phyloP scores from a whole-genome alignment of 2,113 vertebrate species.

The Pelmatolapia mariae region DNA sequence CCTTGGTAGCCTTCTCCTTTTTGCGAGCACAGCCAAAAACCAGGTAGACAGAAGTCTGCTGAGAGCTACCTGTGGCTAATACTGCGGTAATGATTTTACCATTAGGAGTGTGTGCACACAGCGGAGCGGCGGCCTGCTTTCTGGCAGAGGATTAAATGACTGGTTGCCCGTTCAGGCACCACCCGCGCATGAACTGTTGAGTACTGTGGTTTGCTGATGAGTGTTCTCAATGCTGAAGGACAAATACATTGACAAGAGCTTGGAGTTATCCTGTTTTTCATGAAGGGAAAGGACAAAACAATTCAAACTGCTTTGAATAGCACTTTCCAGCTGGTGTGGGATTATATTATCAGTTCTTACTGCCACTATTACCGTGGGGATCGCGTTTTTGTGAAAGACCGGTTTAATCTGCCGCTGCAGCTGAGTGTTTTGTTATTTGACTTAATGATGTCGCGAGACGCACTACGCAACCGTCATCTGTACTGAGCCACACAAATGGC shows the following conservation, averaged over 20 bases:
- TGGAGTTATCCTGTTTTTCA: neutral
- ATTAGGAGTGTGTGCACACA: neutral
- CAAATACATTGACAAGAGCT: neutral
- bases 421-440: neutral
- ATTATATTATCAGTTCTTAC: neutral
- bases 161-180: neutral
- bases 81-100: neutral
- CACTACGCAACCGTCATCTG: fast-evolving
- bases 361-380: neutral
- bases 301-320: neutral
- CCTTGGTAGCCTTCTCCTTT: neutral
- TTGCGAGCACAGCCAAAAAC: neutral
- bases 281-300: neutral
- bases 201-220: neutral
- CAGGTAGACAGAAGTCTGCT: neutral
- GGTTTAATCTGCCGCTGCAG: neutral
- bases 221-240: neutral
- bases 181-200: neutral
- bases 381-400: neutral
- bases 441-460: neutral
- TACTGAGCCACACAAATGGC: neutral
- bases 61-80: constrained; percentile 2
- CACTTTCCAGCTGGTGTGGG: neutral
- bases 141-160: neutral
- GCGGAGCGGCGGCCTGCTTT: neutral